Base-by-base conservation (phyloP, 2,113 vertebrate species). In the Formicarius rufipectus region DNA sequence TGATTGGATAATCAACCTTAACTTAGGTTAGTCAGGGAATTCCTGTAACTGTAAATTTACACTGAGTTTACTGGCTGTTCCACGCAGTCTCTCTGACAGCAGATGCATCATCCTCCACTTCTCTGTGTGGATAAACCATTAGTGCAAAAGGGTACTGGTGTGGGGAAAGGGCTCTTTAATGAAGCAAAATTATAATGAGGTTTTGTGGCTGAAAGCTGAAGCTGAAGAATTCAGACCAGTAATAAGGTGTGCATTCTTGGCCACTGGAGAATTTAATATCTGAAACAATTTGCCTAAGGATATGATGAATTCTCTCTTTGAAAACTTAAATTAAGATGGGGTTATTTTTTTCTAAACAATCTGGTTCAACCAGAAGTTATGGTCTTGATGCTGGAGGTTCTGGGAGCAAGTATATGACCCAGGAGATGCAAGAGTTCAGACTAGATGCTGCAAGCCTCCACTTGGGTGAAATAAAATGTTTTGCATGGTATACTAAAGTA, bases 171-270 rank as follows among this genome's bases (percentile, higher is more conserved):
- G 47, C 84, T 89, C 28, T 53, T 72, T 94, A 94, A 85, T 73
- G 77, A 82, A 89, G 74, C 14, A 22, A 79, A 78, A 42, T 75
- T 76, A 45, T 93, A 96, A 96, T 78, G 91, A 97, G 80, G 47
- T 84, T 95, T 83, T 96, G 95, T 0, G 47, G 95, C 60, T 90
- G 89, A 84, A 95, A 96, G 80, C 72, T 87, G 79, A 93, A 94
- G 92, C 92, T 89, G 80, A 91, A 91, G 89, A 96, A 95, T 96
- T 89, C 84, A 91, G 78, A 60, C 74, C 87, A 94, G 89, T 92
- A 96, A 91, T 73, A 95, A 96, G 96, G 96, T 96, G 94, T 96
- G 84, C 89, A 93, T 97, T 96, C 87, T 89, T 96, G 94, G 95
- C 91, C 84, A 91, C 82, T 66, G 75, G 92, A 93, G 90, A 90